Base-by-base conservation (phyloP, 1,140 invertebrate genomes). In the Diuraphis noxia region DNA sequence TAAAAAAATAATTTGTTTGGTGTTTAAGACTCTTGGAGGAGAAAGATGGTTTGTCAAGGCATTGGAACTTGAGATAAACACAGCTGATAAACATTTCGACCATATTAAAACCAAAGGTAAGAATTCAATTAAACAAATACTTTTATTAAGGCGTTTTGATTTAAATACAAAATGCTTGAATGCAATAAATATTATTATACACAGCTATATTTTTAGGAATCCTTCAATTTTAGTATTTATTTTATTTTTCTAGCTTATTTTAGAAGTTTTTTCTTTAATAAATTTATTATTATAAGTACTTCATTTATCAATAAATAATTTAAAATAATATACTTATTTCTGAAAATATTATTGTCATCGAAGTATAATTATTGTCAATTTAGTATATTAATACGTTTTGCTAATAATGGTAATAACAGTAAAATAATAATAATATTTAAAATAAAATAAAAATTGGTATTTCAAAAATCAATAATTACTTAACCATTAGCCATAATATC, bases 41-140 rank as follows among this genome's bases (percentile, higher is more conserved):
- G 97, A 98, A 93, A 95, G 96, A 92, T 98, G 97, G 97, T 97
- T 97, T 93, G 96, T 97, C 9, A 96, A 96, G 91, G 95, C 95
- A 92, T 95, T 97, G 77, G 95, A 96, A 93, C 93, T 98, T 86
- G 95, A 94, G 90, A 95, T 94, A 92, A 95, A 95, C 92, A 94
- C 94, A 46, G 90, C 86, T 46, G 95, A 95, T 93, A 93, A 94
- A 93, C 93, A 95, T 93, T 95, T 95, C 88, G 93, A 94, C 92
- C 94, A 95, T 91, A 94, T 94, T 38, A 95, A 94, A 93, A 93
- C 95, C 91, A 94, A 94, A 92, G 94, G 95, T 95, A 93, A 94
- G 93, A 93, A 40, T 25, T n/a, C 41, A n/a, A n/a, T n/a, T 34
- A n/a, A 63, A n/a, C 4, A n/a, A 72, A n/a, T 72, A n/a, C 13